phyloP scores from a whole-genome alignment of 2,113 vertebrate species.

The Lontra canadensis region DNA sequence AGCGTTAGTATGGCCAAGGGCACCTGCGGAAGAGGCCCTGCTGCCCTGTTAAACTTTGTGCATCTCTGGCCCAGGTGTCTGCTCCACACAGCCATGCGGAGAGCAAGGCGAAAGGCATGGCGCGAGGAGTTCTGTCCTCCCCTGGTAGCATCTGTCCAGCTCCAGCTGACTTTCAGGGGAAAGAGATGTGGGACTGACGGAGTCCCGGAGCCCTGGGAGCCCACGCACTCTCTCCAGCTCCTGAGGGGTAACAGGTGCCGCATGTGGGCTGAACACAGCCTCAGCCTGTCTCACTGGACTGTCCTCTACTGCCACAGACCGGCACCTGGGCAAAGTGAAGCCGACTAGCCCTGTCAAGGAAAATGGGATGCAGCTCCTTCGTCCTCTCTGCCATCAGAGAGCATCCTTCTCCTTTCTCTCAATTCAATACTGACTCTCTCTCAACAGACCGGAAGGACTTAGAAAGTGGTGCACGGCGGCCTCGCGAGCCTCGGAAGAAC shows the following conservation, averaged over 20 bases:
- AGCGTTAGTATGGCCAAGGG: neutral
- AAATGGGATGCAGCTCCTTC: neutral
- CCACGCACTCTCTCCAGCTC: neutral
- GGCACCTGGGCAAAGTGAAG: neutral
- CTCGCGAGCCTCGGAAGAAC: neutral
- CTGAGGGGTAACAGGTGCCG: too few relatives aligned
- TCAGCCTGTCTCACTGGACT: neutral
- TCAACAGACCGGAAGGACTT: neutral
- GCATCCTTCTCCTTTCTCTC: neutral
- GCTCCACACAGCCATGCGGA: rapidly evolving
- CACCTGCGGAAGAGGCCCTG: neutral
- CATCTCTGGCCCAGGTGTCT: neutral
- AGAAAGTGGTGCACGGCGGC: neutral
- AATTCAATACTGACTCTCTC: neutral
- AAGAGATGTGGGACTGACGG: neutral
- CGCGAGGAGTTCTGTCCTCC: neutral
- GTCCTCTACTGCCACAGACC: neutral
- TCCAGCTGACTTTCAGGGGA: neutral
- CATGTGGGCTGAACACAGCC: neutral
- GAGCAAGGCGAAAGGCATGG: neutral
- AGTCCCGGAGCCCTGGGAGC: neutral
- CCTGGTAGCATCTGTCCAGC: neutral
- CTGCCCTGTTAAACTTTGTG: neutral
- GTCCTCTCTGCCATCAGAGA: neutral
- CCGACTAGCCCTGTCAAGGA: neutral